Base-by-base conservation (phyloP, 2,888 invertebrate species). In the Dascillus cervinus region DNA sequence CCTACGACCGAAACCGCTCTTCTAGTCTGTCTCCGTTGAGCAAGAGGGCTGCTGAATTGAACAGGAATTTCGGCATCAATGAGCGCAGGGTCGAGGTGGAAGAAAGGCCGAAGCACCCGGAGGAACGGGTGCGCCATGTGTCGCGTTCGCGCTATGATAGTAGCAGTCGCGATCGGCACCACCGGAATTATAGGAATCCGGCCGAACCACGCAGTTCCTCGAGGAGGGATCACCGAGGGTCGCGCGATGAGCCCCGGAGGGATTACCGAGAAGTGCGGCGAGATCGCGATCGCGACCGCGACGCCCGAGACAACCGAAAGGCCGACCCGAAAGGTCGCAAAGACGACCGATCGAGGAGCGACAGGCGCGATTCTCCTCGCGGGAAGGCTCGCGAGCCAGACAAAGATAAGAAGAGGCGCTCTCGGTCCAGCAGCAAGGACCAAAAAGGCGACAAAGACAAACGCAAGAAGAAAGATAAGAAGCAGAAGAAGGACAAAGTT, bases 11-110 rank as follows among this genome's bases (percentile, higher is more conserved):
- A 8, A 60, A 53, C 36, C 54, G 63, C 19, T 58, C 62, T 0
- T 53, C 65, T 33, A 74, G 61, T 57, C 67, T 53, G 63, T 78
- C 55, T 52, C 77, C 54, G 49, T 73, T 52, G 62, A 71, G 58
- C 56, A 56, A 55, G 34, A 50, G 65, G 38, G 53, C 55, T 24
- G 48, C 50, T 24, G 65, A 65, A 13, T 34, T 55, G 37, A 44
- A 64, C 47, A 56, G 69, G 52, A 56, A 59, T 41, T 49, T 50
- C 28, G 57, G 56, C n/a, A 53, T 50, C 53, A 64, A 39, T 29
- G 69, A 60, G 52, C 60, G 57, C 41, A 52, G 43, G 46, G 61
- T 50, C 29, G 64, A 52, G 34, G 34, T 54, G 9, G 53, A 58
- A 13, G 57, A 57, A 13, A 32, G 36, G 15, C 34, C 32, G 14